Evolutionary conservation across 2,888 invertebrate genomes (phyloP).

Genomic region (Lochmaea capreae): DNA sequence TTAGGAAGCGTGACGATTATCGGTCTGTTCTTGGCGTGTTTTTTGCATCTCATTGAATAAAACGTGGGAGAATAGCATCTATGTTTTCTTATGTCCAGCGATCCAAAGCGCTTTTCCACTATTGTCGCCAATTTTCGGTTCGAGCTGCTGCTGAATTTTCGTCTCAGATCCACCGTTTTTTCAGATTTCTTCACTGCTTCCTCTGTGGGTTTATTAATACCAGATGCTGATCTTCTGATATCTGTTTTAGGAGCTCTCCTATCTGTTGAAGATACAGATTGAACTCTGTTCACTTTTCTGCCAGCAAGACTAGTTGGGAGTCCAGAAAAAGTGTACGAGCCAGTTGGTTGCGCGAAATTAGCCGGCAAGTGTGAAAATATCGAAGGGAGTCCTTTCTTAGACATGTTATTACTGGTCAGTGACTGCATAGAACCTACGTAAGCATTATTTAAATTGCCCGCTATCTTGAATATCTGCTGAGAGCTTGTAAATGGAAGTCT

Average conservation of each 20-base stretch:
- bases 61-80: constrained; percentile 65
- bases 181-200: constrained; percentile 22
- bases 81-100: constrained; percentile 60
- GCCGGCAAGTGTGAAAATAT: constrained; percentile 50
- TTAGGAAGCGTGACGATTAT: constrained; percentile 62
- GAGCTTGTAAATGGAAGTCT: constrained; percentile 33
- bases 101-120: constrained; percentile 59
- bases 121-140: constrained; percentile 43
- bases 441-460: constrained; percentile 42
- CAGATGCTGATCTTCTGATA: constrained; percentile 58
- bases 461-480: constrained; percentile 37
- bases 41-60: constrained; percentile 65
- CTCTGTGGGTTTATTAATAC: constrained; percentile 48
- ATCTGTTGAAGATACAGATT: constrained; percentile 17
- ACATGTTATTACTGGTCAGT: constrained; percentile 7
- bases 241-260: constrained; percentile 56
- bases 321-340: constrained; percentile 45
- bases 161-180: constrained; percentile 24
- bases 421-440: constrained; percentile 38
- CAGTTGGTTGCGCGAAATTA: constrained; percentile 43
- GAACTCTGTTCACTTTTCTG: constrained; percentile 5
- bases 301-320: constrained; percentile 17
- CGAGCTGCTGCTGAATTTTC: constrained; percentile 30
- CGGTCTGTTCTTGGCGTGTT: constrained; percentile 63
- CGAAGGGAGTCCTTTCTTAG: constrained; percentile 41